Base-by-base conservation (phyloP, 2,888 invertebrate genomes). In the Pseudococcus viburni region DNA sequence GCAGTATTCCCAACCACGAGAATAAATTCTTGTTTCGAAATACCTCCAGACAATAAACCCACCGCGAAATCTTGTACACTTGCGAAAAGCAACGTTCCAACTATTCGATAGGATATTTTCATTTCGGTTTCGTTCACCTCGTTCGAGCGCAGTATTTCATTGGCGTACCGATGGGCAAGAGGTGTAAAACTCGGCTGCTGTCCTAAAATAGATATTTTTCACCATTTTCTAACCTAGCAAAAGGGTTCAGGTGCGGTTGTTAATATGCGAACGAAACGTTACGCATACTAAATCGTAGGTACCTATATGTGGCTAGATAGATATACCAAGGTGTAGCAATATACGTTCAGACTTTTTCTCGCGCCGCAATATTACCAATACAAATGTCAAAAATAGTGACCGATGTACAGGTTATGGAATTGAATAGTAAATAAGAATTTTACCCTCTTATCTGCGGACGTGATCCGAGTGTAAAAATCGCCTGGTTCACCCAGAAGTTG, bases 351-450 rank as follows among this genome's bases (percentile, higher is more conserved):
- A 73, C 33, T 73, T 73, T 73, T 73, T 73, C 33, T 33, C 26
- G 26, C 26, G 26, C 26, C 26, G 68, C 68, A 73, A 73, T 73
- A 73, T 73, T 26, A 73, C 68, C 68, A 73, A 80, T 42, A 80
- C 80, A 80, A 80, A 80, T 80, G 80, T 80, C 80, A 42, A 80
- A 80, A 80, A 80, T 42, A 80, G 80, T 80, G 80, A 80, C 80
- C 80, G 80, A 80, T 80, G 80, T 80, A 80, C 80, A 80, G 80
- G 80, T 80, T 80, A 80, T 80, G 80, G 80, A 80, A 80, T 80
- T 80, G 80, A 80, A 80, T 80, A 80, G 42, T 42, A 80, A 80
- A 80, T 80, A 80, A 80, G 80, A 80, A 80, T 39, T 80, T 19
- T 33, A 46, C 80, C 80, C 42, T 80, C 80, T 80, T 80, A 80